These are phyloP conservation scores for Muntiacus reevesi DNA, from an alignment of 2,113 vertebrate species.

Conservation along the genomic window DNA sequence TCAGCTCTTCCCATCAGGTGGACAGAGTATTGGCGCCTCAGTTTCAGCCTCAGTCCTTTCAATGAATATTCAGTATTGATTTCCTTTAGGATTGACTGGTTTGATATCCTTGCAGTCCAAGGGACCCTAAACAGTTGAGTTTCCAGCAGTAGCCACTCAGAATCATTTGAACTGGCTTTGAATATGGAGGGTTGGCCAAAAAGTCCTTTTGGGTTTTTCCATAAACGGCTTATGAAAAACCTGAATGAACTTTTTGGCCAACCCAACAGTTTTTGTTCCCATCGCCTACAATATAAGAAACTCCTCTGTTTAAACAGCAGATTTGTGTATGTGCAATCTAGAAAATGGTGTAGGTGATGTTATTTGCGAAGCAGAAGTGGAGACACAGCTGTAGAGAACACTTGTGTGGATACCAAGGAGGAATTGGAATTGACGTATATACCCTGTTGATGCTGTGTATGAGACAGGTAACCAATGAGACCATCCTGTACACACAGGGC, in stretches of 20 bases:
- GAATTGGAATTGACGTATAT: rapidly evolving
- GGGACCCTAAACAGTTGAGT: not conserved
- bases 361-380: not conserved
- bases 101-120: not conserved
- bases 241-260: not conserved
- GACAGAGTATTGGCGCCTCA: not conserved
- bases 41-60: not conserved
- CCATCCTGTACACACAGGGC: rapidly evolving
- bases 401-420: not conserved
- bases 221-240: not conserved
- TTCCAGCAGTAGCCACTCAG: not conserved
- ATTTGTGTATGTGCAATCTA: not conserved
- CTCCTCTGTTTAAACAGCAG: not conserved
- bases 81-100: not conserved
- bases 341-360: not conserved
- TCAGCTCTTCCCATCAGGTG: not conserved
- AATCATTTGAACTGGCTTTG: not conserved
- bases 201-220: not conserved
- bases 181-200: not conserved
- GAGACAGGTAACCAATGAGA: rapidly evolving
- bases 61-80: not conserved
- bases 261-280: not conserved
- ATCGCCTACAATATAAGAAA: not conserved
- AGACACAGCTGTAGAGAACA: not conserved
- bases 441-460: not conserved